Evolutionary conservation across 2,888 invertebrate species (phyloP), one percentile per base, ranked within the genome.

Genomic region (Eudemis profundana): DNA sequence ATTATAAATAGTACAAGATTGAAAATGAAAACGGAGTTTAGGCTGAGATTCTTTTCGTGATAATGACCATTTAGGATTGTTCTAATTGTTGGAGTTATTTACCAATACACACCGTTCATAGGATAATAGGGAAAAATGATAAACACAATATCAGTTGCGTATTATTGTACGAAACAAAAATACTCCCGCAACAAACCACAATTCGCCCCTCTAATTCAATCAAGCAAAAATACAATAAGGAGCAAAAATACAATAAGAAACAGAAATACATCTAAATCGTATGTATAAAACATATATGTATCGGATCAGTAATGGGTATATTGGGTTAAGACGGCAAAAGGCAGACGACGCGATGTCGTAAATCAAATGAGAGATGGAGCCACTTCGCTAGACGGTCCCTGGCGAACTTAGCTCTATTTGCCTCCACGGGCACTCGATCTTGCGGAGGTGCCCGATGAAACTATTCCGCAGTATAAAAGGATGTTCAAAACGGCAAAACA

Each of bases 321-420:
- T 63, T 50, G 63, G 50, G 57, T 64, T 64, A 64, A 46, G 63
- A 21, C 29, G 23, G 27, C 64, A 51, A 64, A 64, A 59, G 57
- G 51, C 64, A 60, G 53, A 65, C 51, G 65, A 47, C 29, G 49
- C 38, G 49, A 60, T 65, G 60, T 60, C 65, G 53, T 60, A 60
- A 65, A 65, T 65, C 65, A 60, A 53, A 65, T 65, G 46, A 65
- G 46, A 59, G 65, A 65, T 29, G 53, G 60, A 53, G 38, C 51
- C 46, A 53, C 65, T 60, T 40, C 23, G 50, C 49, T 50, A 57
- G 63, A 27, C 42, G 54, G 57, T 59, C 59, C 64, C 64, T 38
- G 8, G 65, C 38, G 65, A 21, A 60, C 65, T 51, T 51, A 5
- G 59, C 50, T 51, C 44, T 50, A 51, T 59, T 64, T 38, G 23